phyloP scores from a whole-genome alignment of 1,140 invertebrate species.

The Dinothrombium tinctorium region DNA sequence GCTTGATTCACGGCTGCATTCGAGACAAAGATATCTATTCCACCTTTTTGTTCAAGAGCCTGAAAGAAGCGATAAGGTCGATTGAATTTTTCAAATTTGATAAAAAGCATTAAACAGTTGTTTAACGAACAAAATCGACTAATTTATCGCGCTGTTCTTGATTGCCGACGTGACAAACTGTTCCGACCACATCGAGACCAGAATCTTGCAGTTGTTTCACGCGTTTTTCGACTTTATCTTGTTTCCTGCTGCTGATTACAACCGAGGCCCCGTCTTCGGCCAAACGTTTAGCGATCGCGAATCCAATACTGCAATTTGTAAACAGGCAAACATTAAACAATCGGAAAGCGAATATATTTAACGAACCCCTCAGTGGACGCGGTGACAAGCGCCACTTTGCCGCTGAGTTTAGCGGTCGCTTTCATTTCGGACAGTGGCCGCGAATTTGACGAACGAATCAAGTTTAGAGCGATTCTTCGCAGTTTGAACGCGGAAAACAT shows the following conservation, averaged over 20 bases:
- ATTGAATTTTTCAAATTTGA: no score
- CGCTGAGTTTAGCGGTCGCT: no score
- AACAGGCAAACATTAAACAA: no score
- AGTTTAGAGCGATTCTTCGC: no score
- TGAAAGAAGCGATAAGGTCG: no score
- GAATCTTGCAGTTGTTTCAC: slow-evolving; percentile 18
- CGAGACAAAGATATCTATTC: slow-evolving; percentile 76
- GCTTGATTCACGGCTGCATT: slow-evolving; percentile 80
- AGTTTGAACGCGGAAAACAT: no score
- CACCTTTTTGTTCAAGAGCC: slow-evolving; percentile 53
- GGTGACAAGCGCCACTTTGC: no score
- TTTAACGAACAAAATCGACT: slow-evolving; percentile 20
- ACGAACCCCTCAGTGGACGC: no score
- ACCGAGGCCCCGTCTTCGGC: slow-evolving; percentile 72
- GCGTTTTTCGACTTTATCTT: slow-evolving; percentile 23
- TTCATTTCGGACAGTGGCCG: no score
- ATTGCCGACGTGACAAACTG: slow-evolving; percentile 25
- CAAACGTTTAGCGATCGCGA: slow-evolving; percentile 60
- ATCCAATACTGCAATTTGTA: slow-evolving; percentile 93
- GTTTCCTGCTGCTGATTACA: slow-evolving; percentile 57
- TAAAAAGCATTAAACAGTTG: no score
- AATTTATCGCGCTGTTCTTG: slow-evolving; percentile 20
- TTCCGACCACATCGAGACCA: slow-evolving; percentile 19
- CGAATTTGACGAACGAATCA: no score
- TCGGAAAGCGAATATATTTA: no score